Conservation (phyloP, 2,888 invertebrate genomes). For the Encarsia formosa region DNA sequence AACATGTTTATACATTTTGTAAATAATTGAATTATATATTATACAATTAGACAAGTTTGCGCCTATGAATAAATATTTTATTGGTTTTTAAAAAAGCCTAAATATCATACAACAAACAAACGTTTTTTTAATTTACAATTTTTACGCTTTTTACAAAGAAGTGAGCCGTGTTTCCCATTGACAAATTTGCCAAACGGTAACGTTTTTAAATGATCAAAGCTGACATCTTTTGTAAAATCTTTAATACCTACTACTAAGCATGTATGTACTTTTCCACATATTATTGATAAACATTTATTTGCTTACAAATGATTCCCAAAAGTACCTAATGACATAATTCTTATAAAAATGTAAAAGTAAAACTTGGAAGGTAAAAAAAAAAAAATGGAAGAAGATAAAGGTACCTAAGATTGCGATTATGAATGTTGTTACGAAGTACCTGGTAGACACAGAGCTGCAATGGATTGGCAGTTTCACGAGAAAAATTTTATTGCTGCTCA, state of each 20-base stretch:
- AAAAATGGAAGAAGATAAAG: slow-evolving; percentile 16
- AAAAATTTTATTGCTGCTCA: slow-evolving; percentile 34
- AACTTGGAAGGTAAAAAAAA: background rate
- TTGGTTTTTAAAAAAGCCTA: no score
- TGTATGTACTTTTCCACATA: slow-evolving; percentile 1
- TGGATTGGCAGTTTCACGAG: slow-evolving; percentile 42
- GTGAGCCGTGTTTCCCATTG: slow-evolving; percentile 26
- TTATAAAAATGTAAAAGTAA: slow-evolving; percentile 11
- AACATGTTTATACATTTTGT: no score
- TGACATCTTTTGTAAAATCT: slow-evolving; percentile 5
- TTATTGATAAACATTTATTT: slow-evolving; percentile 1
- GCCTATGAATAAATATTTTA: no score
- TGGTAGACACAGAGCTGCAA: slow-evolving; percentile 45
- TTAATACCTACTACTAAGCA: slow-evolving; percentile 1
- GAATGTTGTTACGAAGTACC: slow-evolving; percentile 46
- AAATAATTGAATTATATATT: no score
- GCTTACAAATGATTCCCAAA: background rate
- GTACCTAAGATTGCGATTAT: slow-evolving; percentile 21
- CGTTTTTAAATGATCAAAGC: slow-evolving; percentile 15
- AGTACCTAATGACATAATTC: no score
- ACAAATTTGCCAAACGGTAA: slow-evolving; percentile 14
- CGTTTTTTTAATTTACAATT: no score
- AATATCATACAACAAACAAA: no score
- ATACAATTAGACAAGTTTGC: no score
- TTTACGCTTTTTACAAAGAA: no score